A percentile compares a stretch with the other conserved stretches of the same genome.
Evolutionary conservation across 2,113 vertebrate species (phyloP).

Genomic region (Paramormyrops kingsleyae): DNA sequence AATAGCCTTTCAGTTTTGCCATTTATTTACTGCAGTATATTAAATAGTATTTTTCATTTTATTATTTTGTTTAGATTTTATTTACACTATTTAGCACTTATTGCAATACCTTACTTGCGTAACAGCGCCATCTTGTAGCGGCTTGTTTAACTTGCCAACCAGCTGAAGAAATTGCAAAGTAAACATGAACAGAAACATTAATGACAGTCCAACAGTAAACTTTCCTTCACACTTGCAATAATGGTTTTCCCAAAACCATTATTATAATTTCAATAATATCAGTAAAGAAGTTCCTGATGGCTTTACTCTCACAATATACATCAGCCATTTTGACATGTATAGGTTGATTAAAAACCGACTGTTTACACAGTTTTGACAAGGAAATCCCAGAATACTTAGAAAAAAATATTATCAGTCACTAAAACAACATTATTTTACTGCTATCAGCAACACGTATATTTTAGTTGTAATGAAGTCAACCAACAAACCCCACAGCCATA

Average conservation of each 20-base stretch:
- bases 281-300: not conserved
- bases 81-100: not conserved
- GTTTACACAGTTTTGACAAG: not conserved
- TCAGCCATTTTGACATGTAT: not conserved
- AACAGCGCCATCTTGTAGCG: slow-evolving; percentile 1
- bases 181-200: not conserved
- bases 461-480: not conserved
- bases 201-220: not conserved
- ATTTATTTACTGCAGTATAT: not conserved
- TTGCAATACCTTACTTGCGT: not conserved
- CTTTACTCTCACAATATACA: not conserved
- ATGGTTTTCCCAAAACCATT: not conserved
- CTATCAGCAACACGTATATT: not conserved
- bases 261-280: not conserved
- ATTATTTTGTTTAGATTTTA: not conserved
- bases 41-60: not conserved
- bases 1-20: not conserved
- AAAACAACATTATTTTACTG: not conserved
- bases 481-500: not conserved
- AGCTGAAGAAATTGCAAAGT: not conserved
- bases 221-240: not conserved
- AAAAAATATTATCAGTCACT: not conserved
- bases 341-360: not conserved
- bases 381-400: not conserved
- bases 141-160: not conserved